phyloP scores from a whole-genome alignment of 2,888 invertebrate species.

The Micropterix aruncella region DNA sequence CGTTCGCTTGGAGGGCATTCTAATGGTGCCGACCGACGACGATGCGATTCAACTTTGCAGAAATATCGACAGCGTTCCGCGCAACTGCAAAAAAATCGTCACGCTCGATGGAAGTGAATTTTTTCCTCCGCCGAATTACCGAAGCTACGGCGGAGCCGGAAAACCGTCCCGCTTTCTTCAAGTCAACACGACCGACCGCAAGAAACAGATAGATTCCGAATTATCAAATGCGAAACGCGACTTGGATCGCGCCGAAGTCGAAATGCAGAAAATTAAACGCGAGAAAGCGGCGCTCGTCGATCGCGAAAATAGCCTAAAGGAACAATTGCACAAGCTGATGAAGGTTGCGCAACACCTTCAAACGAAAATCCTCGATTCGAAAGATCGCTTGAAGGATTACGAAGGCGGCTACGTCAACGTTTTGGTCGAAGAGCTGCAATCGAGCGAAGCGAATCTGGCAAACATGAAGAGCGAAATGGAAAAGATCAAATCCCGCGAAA shows the following conservation, averaged over 20 bases:
- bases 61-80: slow-evolving; percentile 46
- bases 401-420: slow-evolving; percentile 11
- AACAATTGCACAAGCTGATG: slow-evolving; percentile 9
- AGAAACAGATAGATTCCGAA: slow-evolving; percentile 22
- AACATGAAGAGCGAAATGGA: not conserved
- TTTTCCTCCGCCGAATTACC: slow-evolving; percentile 64
- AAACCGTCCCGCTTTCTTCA: slow-evolving; percentile 44
- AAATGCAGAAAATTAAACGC: slow-evolving; percentile 12
- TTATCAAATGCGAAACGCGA: slow-evolving; percentile 23
- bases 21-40: slow-evolving; percentile 56
- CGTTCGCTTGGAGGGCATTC: slow-evolving; percentile 51
- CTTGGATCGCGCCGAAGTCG: slow-evolving; percentile 20
- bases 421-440: slow-evolving; percentile 7
- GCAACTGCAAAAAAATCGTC: slow-evolving; percentile 48
- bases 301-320: slow-evolving; percentile 8
- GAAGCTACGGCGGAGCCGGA: slow-evolving; percentile 51
- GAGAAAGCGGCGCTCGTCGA: slow-evolving; percentile 8
- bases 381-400: slow-evolving; percentile 8
- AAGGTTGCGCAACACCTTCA: slow-evolving; percentile 7
- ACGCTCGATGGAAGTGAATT: slow-evolving; percentile 53
- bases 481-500: not conserved
- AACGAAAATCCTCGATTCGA: slow-evolving; percentile 6
- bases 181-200: slow-evolving; percentile 48
- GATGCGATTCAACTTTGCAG: slow-evolving; percentile 60
- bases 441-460: not conserved